phyloP scores from a whole-genome alignment of 92 coral and sea anemone genomes.

The Palythoa grandiflora region DNA sequence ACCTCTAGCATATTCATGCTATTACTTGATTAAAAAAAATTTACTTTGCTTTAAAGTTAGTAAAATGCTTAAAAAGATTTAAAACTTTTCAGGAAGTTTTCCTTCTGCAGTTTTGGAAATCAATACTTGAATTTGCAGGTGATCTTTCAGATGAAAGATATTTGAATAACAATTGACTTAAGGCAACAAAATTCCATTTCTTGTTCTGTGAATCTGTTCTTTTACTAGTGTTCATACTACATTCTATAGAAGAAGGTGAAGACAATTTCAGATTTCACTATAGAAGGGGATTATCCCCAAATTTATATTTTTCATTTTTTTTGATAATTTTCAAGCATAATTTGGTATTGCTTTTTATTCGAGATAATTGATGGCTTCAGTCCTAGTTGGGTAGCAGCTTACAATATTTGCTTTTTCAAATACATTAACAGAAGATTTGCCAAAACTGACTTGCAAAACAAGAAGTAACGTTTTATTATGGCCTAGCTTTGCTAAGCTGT shows the following conservation, averaged over 20 bases:
- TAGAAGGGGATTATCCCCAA: not conserved
- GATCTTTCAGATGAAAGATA: constrained; percentile 27
- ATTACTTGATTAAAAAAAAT: not conserved
- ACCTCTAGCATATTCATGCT: not conserved
- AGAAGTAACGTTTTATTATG: not conserved
- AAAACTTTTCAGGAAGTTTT: constrained; percentile 38
- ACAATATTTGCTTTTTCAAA: constrained; percentile 23
- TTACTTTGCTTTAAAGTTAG: not conserved
- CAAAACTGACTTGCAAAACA: not conserved
- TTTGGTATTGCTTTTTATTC: constrained; percentile 16
- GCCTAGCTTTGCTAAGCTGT: not conserved
- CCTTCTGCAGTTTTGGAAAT: constrained; percentile 23
- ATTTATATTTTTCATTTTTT: constrained; percentile 10
- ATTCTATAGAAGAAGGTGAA: not conserved
- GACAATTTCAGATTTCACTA: not conserved
- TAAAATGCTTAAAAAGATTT: constrained; percentile 9
- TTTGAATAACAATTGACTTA: constrained; percentile 48
- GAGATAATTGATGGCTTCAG: not conserved
- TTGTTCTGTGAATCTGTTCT: constrained; percentile 33
- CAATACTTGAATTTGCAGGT: constrained; percentile 44
- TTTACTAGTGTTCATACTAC: not conserved
- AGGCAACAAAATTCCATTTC: constrained; percentile 33
- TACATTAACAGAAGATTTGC: constrained; percentile 17
- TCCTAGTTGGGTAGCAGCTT: not conserved
- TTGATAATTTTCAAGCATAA: constrained; percentile 30